phyloP scores from a whole-genome alignment of 2,888 invertebrate genomes.

The Chloroclysta siterata region DNA sequence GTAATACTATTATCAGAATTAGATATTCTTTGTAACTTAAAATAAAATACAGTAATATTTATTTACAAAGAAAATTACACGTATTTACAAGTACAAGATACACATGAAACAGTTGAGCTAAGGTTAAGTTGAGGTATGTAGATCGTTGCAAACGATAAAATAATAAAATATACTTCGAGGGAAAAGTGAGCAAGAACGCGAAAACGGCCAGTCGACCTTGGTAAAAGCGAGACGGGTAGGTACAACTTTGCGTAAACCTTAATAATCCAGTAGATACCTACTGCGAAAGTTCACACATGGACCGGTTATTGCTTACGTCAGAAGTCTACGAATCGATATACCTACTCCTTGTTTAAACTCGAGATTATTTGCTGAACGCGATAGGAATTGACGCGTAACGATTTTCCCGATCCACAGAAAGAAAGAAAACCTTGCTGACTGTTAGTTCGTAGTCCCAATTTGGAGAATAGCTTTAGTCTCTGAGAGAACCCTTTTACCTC shows the following conservation, averaged over 20 bases:
- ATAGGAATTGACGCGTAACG: neutral
- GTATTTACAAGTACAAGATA: no score
- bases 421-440: no score
- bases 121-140: no score
- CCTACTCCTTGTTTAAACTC: slow-evolving; percentile 2
- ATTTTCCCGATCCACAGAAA: neutral
- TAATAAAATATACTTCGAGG: neutral
- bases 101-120: no score
- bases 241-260: slow-evolving; percentile 7
- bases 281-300: slow-evolving; percentile 10
- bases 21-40: no score
- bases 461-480: no score
- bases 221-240: slow-evolving; percentile 8
- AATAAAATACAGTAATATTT: no score
- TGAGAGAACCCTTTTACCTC: no score
- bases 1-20: no score
- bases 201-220: slow-evolving; percentile 3
- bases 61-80: no score
- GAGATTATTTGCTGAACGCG: slow-evolving; percentile 6
- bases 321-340: neutral
- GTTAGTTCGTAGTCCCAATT: no score
- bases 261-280: slow-evolving; percentile 1
- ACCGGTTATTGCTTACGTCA: slow-evolving; percentile 6
- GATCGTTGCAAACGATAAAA: neutral
- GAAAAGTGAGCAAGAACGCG: neutral